A percentile compares a stretch with the other conserved stretches of the same genome.
Conservation (phyloP, 2,888 invertebrate species). For the Coleophora deauratella region DNA sequence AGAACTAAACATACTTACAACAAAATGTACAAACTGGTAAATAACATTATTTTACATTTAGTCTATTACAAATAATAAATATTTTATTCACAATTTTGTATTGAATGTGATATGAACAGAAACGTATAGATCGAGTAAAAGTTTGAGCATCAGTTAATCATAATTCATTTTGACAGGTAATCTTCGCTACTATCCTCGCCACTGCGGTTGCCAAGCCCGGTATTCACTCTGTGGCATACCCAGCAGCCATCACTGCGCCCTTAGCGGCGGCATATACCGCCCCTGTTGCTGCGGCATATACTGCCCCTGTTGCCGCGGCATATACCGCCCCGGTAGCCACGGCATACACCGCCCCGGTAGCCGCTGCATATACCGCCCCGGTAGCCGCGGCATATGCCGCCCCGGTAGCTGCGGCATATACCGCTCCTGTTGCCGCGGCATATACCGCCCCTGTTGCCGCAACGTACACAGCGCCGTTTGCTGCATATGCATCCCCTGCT, state of each 20-base stretch:
- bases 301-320: slow-evolving; percentile 44
- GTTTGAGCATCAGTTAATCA: too few species aligned
- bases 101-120: too few species aligned
- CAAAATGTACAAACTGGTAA: slow-evolving; percentile 70
- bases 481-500: slow-evolving; percentile 24
- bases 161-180: slow-evolving; percentile 30
- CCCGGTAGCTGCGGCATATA: slow-evolving; percentile 20
- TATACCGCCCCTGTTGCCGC: slow-evolving; percentile 10
- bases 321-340: slow-evolving; percentile 44
- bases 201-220: slow-evolving; percentile 59
- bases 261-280: slow-evolving; percentile 10
- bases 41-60: slow-evolving; percentile 9
- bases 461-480: slow-evolving; percentile 12
- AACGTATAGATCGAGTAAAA: too few species aligned
- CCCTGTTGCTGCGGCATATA: slow-evolving; percentile 14
- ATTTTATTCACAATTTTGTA: too few species aligned
- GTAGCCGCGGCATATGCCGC: slow-evolving; percentile 30
- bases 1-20: slow-evolving; percentile 26
- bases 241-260: slow-evolving; percentile 10
- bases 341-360: slow-evolving; percentile 35
- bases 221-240: slow-evolving; percentile 31
- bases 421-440: slow-evolving; percentile 14
- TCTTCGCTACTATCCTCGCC: slow-evolving; percentile 49
- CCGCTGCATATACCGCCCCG: slow-evolving; percentile 33
- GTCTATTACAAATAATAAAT: too few species aligned